These are phyloP conservation scores for Syngnathus scovelli DNA, from an alignment of 2,113 vertebrate genomes.

Conservation along the genomic window DNA sequence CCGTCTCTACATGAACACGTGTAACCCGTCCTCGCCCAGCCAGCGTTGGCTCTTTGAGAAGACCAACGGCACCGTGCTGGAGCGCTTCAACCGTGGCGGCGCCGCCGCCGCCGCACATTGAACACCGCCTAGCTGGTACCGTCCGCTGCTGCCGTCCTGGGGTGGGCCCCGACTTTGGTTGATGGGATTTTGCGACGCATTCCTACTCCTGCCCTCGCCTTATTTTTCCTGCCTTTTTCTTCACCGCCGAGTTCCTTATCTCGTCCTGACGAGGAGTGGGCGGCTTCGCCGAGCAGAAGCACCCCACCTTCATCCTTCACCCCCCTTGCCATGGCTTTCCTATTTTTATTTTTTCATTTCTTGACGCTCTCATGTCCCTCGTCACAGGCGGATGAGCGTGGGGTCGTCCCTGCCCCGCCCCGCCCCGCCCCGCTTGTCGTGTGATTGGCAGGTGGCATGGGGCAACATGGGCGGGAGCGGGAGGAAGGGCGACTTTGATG, in stretches of 20 bases:
- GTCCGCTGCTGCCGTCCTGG: not conserved
- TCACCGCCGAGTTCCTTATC: constrained; percentile 7
- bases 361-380: not conserved
- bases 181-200: not conserved
- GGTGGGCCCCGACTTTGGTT: not conserved
- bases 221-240: not conserved
- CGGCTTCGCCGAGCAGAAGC: constrained; percentile 30
- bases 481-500: constrained; percentile 15
- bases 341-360: not conserved
- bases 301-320: constrained; percentile 5
- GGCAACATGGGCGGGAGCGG: not conserved
- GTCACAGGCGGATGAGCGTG: constrained; percentile 9
- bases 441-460: not conserved
- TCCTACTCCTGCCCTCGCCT: not conserved
- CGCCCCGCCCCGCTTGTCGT: not conserved
- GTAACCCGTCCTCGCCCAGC: constrained; percentile 38
- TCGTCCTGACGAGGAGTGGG: not conserved
- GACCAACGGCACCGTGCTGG: constrained; percentile 61
- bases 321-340: not conserved
- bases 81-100: constrained; percentile 44
- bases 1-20: constrained; percentile 59
- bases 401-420: not conserved
- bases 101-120: constrained; percentile 8
- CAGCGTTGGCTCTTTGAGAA: constrained; percentile 62
- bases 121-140: not conserved